Evolutionary conservation across 1,140 invertebrate species (phyloP), one percentile per base, ranked within the genome.

Genomic region (Condylostylus longicornis): DNA sequence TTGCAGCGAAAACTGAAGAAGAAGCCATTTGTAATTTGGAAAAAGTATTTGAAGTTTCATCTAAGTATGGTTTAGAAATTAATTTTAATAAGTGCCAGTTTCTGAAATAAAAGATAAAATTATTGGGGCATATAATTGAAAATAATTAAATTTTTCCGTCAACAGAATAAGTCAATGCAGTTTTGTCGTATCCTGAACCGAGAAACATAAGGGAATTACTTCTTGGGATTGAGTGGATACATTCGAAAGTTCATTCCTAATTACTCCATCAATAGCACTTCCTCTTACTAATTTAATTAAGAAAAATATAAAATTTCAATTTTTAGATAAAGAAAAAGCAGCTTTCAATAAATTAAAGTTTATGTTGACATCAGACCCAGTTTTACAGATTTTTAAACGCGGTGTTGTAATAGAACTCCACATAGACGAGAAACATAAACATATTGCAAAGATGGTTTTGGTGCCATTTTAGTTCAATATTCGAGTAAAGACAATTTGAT

Each of bases 1-100:
- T 55, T 22, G 37, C 38, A 38, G 41, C 37, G 13, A 42, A 37
- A 9, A 35, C 35, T 38, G 36, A 55, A 40, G 35, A 48, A 37
- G 42, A 55, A 44, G 33, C 42, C 65, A 19, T 35, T 15, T 12
- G 22, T 12, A 38, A n/a, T n/a, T n/a, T n/a, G n/a, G n/a, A n/a
- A n/a, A n/a, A n/a, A n/a, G n/a, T n/a, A n/a, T n/a, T n/a, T n/a
- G n/a, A n/a, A n/a, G n/a, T n/a, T n/a, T n/a, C n/a, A n/a, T n/a
- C n/a, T n/a, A n/a, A n/a, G n/a, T n/a, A n/a, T n/a, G n/a, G n/a
- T n/a, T n/a, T n/a, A n/a, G n/a, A n/a, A n/a, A n/a, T n/a, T n/a
- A n/a, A n/a, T n/a, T n/a, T n/a, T n/a, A n/a, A 52, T n/a, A 68
- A 69, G 50, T 67, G 63, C 37, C 48, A 62, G 38, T 69, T 69